Evolutionary conservation across 2,888 invertebrate species (phyloP), one percentile per base, ranked within the genome.

Genomic region (Odontocerum albicorne): DNA sequence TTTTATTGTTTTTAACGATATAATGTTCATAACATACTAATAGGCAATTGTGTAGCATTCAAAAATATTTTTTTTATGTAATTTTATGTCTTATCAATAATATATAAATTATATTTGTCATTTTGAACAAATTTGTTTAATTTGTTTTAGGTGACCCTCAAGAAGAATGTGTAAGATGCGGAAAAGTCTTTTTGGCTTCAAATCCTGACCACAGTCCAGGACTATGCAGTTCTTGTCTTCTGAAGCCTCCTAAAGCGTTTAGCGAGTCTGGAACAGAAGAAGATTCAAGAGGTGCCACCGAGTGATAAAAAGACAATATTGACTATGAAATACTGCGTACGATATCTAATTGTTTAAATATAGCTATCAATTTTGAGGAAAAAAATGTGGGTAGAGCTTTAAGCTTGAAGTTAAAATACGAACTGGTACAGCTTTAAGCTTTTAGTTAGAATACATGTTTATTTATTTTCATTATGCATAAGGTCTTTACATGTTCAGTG

Each of bases 111-210:
- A n/a, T n/a, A n/a, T n/a, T n/a, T n/a, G n/a, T n/a, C n/a, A n/a
- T n/a, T n/a, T n/a, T n/a, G n/a, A 36, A 36, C 21, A 10, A 36
- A 7, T 21, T 36, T 36, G 36, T 36, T 44, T 43, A 36, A n/a
- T 21, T 57, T 51, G 27, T 59, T 66, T 16, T 68, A 82, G 83
- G 82, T 57, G 82, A 82, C 65, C 77, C 78, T 2, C 81, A 82
- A 67, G 82, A 81, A 65, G 81, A 82, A 66, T 83, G 83, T 65
- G 72, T 75, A 49, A 70, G 78, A 44, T 83, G 83, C 66, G 80
- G 81, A 35, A 82, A 82, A 67, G 73, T 74, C 62, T 81, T 74
- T 66, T 65, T 77, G 55, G 65, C 69, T 22, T 66, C 72, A n/a
- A 65, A 67, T 33, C 68, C 63, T 55, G 66, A 66, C 47, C 61